Percentiles rank a stretch among this genome's conserved stretches.
Conservation (phyloP, 2,888 invertebrate species). For the Limnephilus lunatus region DNA sequence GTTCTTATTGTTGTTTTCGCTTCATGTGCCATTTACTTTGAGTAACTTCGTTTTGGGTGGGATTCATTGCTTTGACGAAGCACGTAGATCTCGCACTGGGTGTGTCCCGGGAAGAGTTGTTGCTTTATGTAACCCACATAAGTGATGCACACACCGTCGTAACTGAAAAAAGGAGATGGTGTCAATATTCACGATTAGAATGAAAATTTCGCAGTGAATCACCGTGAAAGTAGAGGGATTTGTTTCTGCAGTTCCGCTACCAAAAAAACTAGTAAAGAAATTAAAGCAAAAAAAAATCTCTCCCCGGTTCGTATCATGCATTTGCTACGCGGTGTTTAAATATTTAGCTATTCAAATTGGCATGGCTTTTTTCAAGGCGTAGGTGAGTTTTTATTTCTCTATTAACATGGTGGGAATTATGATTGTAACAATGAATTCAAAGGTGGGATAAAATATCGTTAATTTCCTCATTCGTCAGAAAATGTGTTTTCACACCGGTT, state of each 20-base stretch:
- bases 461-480: neutral
- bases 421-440: neutral
- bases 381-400: neutral
- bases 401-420: neutral
- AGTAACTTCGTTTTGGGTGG: neutral
- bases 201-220: constrained; percentile 3
- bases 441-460: neutral
- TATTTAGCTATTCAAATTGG: neutral
- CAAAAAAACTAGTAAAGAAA: constrained; percentile 5
- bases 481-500: neutral
- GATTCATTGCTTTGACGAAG: neutral
- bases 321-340: neutral
- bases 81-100: constrained; percentile 9
- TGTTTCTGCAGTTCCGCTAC: constrained; percentile 13
- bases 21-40: neutral
- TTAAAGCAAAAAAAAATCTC: neutral
- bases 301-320: neutral
- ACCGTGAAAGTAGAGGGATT: constrained; percentile 23
- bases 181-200: constrained; percentile 12
- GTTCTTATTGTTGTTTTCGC: neutral
- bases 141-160: constrained; percentile 35
- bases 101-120: constrained; percentile 20
- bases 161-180: neutral
- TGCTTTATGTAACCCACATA: constrained; percentile 38
- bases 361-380: neutral